Evolutionary conservation across 2,797 vertebrate genomes (phyloP).

Genomic region (Threskiornis aethiopicus): DNA sequence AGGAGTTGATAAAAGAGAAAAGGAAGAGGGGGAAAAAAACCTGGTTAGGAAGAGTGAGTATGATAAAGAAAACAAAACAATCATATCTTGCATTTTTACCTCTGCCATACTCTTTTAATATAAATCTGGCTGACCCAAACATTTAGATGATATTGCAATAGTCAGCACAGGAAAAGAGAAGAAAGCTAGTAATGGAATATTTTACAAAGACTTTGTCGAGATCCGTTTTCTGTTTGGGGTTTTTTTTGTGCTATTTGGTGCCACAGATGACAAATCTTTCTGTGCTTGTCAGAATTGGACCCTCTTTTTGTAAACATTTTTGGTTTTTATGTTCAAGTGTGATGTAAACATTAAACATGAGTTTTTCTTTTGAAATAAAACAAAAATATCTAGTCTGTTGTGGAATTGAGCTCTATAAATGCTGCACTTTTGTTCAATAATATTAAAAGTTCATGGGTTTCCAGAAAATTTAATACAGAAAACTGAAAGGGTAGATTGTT

Average conservation of each 20-base stretch:
- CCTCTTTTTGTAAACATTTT: background rate
- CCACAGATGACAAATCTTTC: slow-evolving; percentile 52
- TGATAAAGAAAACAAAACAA: background rate
- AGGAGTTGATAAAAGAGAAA: background rate
- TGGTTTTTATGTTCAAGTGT: background rate
- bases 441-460: background rate
- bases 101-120: background rate
- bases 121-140: background rate
- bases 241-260: background rate
- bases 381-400: background rate
- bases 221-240: background rate
- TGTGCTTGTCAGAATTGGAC: background rate
- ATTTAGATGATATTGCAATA: background rate
- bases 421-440: background rate
- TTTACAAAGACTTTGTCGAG: background rate
- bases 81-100: background rate
- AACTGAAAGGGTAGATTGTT: background rate
- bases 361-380: background rate
- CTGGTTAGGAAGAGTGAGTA: background rate
- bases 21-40: background rate
- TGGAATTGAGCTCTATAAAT: background rate
- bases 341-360: background rate
- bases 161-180: background rate
- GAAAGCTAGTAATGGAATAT: background rate
- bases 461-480: background rate